A percentile compares a stretch with the other conserved stretches of the same genome.
Evolutionary conservation across 2,113 vertebrate species (phyloP).

Genomic region (Elgaria multicarinata): DNA sequence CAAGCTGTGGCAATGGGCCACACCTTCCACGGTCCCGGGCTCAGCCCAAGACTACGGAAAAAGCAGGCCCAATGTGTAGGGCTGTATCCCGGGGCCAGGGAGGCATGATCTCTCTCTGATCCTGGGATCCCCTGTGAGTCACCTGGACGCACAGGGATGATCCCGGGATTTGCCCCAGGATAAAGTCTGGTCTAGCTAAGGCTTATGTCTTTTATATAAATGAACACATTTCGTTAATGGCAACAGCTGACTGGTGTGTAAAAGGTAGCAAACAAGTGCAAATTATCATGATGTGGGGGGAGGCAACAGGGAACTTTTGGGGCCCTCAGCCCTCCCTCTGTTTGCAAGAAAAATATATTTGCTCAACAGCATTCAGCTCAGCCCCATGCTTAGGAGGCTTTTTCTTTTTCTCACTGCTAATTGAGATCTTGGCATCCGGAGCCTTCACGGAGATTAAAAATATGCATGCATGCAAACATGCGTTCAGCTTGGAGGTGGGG

Average conservation of each 20-base stretch:
- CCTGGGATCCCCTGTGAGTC: too few species aligned
- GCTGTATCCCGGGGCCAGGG: too few species aligned
- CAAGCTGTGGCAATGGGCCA: too few species aligned
- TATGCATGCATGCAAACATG: neutral
- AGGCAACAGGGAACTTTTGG: neutral
- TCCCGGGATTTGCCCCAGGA: too few species aligned
- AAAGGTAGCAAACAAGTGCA: neutral
- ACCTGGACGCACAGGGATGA: too few species aligned
- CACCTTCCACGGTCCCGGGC: too few species aligned
- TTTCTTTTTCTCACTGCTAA: neutral
- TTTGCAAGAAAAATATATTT: neutral
- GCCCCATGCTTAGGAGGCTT: neutral
- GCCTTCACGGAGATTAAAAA: neutral
- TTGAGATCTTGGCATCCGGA: neutral
- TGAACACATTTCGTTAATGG: too few species aligned
- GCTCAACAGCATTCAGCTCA: neutral
- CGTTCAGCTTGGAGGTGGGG: neutral
- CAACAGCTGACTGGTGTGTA: neutral
- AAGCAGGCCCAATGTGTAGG: too few species aligned
- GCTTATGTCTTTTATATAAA: too few species aligned
- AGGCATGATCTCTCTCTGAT: too few species aligned
- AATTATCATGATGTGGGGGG: neutral
- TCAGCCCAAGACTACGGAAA: too few species aligned
- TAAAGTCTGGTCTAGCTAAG: too few species aligned
- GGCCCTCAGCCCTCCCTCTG: neutral